phyloP scores from a whole-genome alignment of 2,113 vertebrate genomes.

The Cyphomyrus discorhynchus region DNA sequence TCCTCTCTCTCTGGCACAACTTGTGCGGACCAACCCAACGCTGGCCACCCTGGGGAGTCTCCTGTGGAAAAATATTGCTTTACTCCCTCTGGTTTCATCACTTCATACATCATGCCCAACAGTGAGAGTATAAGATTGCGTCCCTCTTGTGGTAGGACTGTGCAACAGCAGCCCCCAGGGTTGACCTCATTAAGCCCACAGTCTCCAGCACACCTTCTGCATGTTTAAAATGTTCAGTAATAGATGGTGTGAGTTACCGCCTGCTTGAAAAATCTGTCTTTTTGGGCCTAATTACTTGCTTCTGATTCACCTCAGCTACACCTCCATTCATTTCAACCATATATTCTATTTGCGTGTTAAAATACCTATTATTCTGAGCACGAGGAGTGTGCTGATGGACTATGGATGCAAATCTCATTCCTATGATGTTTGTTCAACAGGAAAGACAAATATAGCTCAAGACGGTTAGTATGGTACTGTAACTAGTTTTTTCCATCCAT shows the following conservation, averaged over 20 bases:
- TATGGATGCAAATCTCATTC: not conserved
- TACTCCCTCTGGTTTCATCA: not conserved
- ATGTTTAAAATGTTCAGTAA: not conserved
- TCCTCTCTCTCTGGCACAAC: not conserved
- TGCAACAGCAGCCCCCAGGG: not conserved
- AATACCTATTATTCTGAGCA: not conserved
- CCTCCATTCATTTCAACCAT: not conserved
- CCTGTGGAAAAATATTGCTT: not conserved
- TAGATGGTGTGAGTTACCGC: not conserved
- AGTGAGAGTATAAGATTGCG: not conserved
- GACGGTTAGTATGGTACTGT: not conserved
- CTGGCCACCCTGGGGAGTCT: not conserved
- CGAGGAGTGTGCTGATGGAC: not conserved
- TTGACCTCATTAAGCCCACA: not conserved
- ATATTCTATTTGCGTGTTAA: not conserved
- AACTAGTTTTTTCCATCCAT: not conserved
- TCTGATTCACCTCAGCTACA: not conserved
- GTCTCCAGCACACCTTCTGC: not conserved
- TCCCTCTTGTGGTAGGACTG: not conserved
- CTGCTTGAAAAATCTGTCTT: not conserved
- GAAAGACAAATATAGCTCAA: not conserved
- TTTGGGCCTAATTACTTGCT: not conserved
- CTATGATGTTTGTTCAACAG: not conserved
- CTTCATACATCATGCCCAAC: not conserved
- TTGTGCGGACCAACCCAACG: not conserved